Evolutionary conservation across 1,140 invertebrate genomes (phyloP).

Genomic region (Forficula auricularia): DNA sequence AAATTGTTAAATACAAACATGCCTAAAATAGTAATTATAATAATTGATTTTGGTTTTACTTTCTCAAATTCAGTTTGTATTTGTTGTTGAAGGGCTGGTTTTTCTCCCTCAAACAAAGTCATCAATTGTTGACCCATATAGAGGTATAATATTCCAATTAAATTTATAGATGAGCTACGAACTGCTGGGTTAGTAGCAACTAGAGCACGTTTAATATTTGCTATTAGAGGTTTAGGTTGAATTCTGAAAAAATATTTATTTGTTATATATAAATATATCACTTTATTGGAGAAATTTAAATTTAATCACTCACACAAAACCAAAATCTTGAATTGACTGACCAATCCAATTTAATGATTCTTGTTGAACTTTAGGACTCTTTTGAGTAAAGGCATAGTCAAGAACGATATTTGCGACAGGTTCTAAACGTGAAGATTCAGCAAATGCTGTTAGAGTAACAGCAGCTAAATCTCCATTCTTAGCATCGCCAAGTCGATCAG

Average conservation of each 20-base stretch:
- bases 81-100: constrained; percentile 63
- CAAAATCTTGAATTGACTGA: constrained; percentile 66
- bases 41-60: constrained; percentile 19
- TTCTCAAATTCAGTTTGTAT: constrained; percentile 79
- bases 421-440: constrained; percentile 60
- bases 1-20: constrained; percentile 4
- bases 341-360: constrained; percentile 67
- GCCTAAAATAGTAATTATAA: constrained; percentile 1
- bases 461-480: constrained; percentile 55
- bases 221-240: constrained; percentile 60
- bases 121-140: constrained; percentile 61
- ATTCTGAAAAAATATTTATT: constrained; percentile 32
- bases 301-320: constrained; percentile 40
- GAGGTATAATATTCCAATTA: constrained; percentile 55
- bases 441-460: constrained; percentile 53
- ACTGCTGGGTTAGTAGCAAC: constrained; percentile 69
- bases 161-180: constrained; percentile 47
- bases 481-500: constrained; percentile 67
- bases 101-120: constrained; percentile 72
- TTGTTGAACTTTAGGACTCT: constrained; percentile 80
- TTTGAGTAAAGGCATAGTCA: constrained; percentile 61
- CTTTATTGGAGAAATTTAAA: constrained; percentile 8
- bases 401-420: constrained; percentile 52
- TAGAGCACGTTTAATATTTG: constrained; percentile 66
- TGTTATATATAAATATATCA: constrained; percentile 3